Base-by-base conservation (phyloP, 53 echinoderm and acorn worm species). In the Luidia sarsii region DNA sequence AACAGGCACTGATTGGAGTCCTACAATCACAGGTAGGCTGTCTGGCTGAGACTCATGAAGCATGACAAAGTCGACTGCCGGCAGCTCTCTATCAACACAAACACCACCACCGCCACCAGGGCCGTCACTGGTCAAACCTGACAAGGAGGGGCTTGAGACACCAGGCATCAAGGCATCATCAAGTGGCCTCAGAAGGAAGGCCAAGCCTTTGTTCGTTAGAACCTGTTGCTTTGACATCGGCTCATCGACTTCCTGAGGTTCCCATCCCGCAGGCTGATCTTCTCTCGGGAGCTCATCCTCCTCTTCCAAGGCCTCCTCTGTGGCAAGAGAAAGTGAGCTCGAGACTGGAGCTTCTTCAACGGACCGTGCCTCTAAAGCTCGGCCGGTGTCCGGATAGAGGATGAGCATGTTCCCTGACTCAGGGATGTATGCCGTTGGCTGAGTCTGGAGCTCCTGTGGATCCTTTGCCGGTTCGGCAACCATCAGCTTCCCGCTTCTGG, bases 171-270 rank as follows among this genome's bases (percentile, higher is more conserved):
- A 25, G 51, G 28, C n/a, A n/a, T 71, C 73, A 59, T 57, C 65
- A 50, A 84, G 52, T 24, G 84, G 84, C 39, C 65, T 84, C 33
- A 92, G 52, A 14, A 89, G 79, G 79, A 57, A 92, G 28, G 89
- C 92, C 48, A 83, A 80, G 10, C 92, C 92, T 39, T 85, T 90
- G 33, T 86, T 84, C 36, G 94, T 90, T 30, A 94, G 69, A 51
- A 87, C 63, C 60, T 94, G 90, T 24, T 53, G 50, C 53, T 84
- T 63, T 28, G 59, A 32, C 34, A 71, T n/a, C 51, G 84, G 73
- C 33, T 72, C 68, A 59, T 51, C 49, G 50, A 41, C 21, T 6
- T 37, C 27, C 7, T 16, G 4, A 2, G 39, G 39, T 55, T 18
- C 56, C 14, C 5, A 13, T 35, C 49, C 28, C 9, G 39, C 21